Evolutionary conservation across 2,797 vertebrate genomes (phyloP).

Genomic region (Lacerta agilis): DNA sequence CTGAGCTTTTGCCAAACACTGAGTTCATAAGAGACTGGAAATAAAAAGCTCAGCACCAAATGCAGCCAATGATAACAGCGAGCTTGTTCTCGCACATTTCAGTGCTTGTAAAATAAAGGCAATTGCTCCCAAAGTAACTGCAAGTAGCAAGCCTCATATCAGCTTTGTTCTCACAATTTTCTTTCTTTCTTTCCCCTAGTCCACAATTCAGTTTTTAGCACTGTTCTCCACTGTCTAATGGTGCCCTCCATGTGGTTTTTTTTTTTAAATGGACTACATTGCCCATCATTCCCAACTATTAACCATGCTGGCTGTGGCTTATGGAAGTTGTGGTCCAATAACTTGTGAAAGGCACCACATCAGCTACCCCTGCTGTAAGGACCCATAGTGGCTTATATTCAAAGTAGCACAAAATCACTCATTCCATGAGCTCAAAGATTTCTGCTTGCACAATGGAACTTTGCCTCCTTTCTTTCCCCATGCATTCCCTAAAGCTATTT

Average conservation of each 20-base stretch:
- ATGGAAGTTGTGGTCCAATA: background rate
- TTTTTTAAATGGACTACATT: too few relatives aligned
- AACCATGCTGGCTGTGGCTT: too few relatives aligned
- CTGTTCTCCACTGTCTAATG: background rate
- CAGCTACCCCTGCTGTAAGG: background rate
- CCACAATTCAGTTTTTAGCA: background rate
- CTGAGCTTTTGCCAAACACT: slow-evolving; percentile 36
- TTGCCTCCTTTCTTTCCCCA: too few relatives aligned
- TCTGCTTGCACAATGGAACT: too few relatives aligned
- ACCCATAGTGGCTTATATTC: background rate
- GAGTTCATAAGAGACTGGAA: slow-evolving; percentile 48
- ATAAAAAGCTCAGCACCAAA: slow-evolving; percentile 41
- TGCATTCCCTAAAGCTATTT: too few relatives aligned
- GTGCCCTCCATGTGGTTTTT: background rate
- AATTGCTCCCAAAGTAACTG: slow-evolving; percentile 28
- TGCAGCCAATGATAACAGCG: slow-evolving; percentile 33
- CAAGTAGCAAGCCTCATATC: slow-evolving; percentile 4
- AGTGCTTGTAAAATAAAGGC: slow-evolving; percentile 27
- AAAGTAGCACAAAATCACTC: too few relatives aligned
- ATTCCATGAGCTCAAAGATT: too few relatives aligned
- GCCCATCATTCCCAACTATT: too few relatives aligned
- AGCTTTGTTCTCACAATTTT: slow-evolving; percentile 6
- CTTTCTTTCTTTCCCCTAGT: background rate
- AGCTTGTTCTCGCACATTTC: slow-evolving; percentile 13
- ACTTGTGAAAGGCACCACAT: background rate